phyloP scores from a whole-genome alignment of 2,888 invertebrate genomes.

The Drosophila diplacantha region DNA sequence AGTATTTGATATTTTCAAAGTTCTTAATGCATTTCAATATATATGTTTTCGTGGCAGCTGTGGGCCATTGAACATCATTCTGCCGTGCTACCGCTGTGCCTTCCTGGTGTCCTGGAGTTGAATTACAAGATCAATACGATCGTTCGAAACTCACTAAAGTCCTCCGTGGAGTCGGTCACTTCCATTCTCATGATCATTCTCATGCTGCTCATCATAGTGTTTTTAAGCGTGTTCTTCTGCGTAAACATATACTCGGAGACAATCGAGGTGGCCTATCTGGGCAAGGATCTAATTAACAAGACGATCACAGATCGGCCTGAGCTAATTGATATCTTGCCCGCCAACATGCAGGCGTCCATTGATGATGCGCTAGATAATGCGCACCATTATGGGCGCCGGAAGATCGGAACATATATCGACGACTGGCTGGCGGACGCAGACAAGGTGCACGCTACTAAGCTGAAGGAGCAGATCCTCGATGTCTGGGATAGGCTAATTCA shows the following conservation, averaged over 20 bases:
- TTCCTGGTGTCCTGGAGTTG: constrained; percentile 87
- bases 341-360: constrained; percentile 81
- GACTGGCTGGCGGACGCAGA: constrained; percentile 89
- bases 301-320: constrained; percentile 94
- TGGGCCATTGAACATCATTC: constrained; percentile 80
- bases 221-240: constrained; percentile 85
- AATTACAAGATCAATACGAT: constrained; percentile 82
- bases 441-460: constrained; percentile 86
- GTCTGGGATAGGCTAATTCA: constrained; percentile 96
- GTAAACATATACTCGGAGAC: constrained; percentile 94
- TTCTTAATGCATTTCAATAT: background rate
- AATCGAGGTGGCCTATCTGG: constrained; percentile 92
- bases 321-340: constrained; percentile 87
- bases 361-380: constrained; percentile 95
- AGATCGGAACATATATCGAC: constrained; percentile 91
- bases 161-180: constrained; percentile 90
- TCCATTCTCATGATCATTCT: constrained; percentile 91
- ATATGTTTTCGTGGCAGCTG: constrained; percentile 74
- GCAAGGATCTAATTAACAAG: constrained; percentile 91
- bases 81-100: constrained; percentile 86
- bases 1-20: background rate
- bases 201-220: constrained; percentile 87
- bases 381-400: constrained; percentile 93
- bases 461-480: constrained; percentile 93
- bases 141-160: constrained; percentile 82